Evolutionary conservation across 1,140 invertebrate genomes (phyloP), one percentile per base, ranked within the genome.

Genomic region (Bradynema listronoti): DNA sequence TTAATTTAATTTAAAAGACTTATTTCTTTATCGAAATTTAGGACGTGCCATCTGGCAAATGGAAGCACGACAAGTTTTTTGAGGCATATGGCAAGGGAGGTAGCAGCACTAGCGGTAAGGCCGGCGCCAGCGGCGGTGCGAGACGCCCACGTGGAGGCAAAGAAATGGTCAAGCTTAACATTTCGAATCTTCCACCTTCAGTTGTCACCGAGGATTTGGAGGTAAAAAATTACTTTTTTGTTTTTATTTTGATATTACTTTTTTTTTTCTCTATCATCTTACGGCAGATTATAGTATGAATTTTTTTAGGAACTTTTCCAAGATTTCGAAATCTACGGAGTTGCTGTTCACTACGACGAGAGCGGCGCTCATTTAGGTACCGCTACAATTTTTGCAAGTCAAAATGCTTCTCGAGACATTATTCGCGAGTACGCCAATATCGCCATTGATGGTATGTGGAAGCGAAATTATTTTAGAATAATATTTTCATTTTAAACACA

Each of bases 331-430:
- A 46, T 63, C 9, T 50, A 49, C 22, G 61, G 61, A 11, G 61
- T 63, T 30, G 46, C 63, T 16, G 61, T 63, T 42, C 61, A 63
- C 16, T 63, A 63, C 41, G 61, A 63, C 16, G 61, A 63, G 36
- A 29, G 39, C 33, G n/a, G n/a, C n/a, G n/a, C n/a, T 6, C 61
- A 63, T 29, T 25, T 63, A 50, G 61, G 61, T 6, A 63, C 61
- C 2, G 61, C 61, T 11, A 61, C 63, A 34, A 34, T 63, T 27
- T 63, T 63, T 29, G 61, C 53, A 2, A 50, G 53, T 24, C 39
- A 39, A 32, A 58, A 19, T 3, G 63, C 61, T 7, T 58, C 61
- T 9, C 24, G 25, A n/a, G 53, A 32, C 32, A 63, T 63, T 33
- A 22, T 63, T 3, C 63, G 50, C 1, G 61, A 63, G 33, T 63